These are phyloP conservation scores for Prunella strophiata DNA, from an alignment of 2,797 vertebrate species.

Conservation along the genomic window DNA sequence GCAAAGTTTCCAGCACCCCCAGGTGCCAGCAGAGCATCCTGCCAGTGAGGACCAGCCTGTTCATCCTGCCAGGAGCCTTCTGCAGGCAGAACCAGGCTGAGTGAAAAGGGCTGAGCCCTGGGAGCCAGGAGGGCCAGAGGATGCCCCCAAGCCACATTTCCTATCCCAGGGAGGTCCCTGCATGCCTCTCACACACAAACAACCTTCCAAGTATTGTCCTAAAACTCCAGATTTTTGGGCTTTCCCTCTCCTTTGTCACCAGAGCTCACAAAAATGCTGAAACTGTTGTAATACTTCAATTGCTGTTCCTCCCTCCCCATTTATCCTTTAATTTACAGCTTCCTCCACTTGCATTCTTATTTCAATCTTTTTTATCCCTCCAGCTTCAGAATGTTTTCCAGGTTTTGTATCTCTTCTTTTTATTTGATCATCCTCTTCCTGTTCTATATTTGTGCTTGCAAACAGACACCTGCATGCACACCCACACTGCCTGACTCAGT, in stretches of 20 bases:
- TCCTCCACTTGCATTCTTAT: background rate
- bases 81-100: background rate
- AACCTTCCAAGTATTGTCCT: background rate
- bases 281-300: background rate
- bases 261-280: background rate
- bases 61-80: background rate
- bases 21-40: background rate
- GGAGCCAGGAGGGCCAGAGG: background rate
- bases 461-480: conserved; percentile 10
- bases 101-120: background rate
- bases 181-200: background rate
- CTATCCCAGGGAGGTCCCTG: background rate
- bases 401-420: background rate
- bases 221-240: background rate
- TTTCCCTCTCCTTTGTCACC: background rate
- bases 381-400: background rate
- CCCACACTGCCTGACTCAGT: conserved; percentile 13
- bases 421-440: conserved; percentile 38
- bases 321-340: conserved; percentile 18
- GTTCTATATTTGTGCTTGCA: conserved; percentile 50
- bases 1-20: background rate
- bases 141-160: background rate
- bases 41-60: background rate
- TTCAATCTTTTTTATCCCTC: conserved; percentile 15
- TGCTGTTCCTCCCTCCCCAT: background rate